Conservation (phyloP, 2,113 vertebrate species). For the Mus pahari region DNA sequence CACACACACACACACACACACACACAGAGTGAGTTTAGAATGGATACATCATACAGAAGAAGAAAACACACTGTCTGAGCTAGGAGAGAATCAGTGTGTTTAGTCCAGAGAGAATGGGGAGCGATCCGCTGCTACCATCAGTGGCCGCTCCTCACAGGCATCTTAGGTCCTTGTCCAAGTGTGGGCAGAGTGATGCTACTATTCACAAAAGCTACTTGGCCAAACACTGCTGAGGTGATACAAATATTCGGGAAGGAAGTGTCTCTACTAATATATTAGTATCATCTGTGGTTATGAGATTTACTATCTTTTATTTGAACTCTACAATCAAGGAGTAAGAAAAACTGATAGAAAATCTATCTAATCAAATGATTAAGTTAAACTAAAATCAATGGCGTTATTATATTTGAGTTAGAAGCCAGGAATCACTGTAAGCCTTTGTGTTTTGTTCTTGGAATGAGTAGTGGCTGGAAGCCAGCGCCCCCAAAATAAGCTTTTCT, state of each 20-base stretch:
- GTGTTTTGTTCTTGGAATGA: background rate
- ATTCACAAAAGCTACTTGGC: slow-evolving; percentile 66
- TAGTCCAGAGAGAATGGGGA: background rate
- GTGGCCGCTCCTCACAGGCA: background rate
- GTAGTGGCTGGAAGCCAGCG: background rate
- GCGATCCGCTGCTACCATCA: background rate
- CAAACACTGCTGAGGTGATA: slow-evolving; percentile 59
- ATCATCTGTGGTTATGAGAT: background rate
- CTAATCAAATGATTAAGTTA: slow-evolving; percentile 41
- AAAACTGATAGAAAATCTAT: background rate
- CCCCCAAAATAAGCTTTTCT: background rate
- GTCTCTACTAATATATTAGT: slow-evolving; percentile 44
- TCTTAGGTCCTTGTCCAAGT: slow-evolving; percentile 44
- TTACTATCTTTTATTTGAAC: slow-evolving; percentile 4
- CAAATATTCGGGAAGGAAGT: slow-evolving; percentile 54
- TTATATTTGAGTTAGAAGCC: background rate
- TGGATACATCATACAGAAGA: slow-evolving; percentile 2
- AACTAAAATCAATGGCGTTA: background rate
- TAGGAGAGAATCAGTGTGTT: background rate
- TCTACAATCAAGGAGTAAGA: slow-evolving; percentile 14
- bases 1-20: too few relatives aligned
- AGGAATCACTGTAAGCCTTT: background rate
- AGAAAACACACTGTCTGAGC: background rate
- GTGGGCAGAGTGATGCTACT: background rate
- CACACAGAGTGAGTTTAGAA: background rate